Base-by-base conservation (phyloP, 2,113 vertebrate species). In the Otocyon megalotis region DNA sequence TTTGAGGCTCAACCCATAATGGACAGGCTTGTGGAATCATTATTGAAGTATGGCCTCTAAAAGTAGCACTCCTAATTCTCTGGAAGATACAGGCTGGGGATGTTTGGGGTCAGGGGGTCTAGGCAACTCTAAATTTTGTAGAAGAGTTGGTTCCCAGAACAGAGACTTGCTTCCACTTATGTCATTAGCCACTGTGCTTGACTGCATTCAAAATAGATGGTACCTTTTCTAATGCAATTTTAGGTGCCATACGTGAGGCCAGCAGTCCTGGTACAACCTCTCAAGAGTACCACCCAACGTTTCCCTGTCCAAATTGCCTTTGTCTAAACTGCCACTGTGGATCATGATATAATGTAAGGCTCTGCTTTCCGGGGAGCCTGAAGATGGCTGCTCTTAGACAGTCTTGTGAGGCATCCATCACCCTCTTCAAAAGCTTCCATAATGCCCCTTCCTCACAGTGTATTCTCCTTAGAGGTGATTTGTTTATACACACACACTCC, bases 311-410 rank as follows among this genome's bases (percentile, higher is more conserved):
- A 43, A 43, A 43, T 43, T 77, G 9, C 32, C 8, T 89, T 53
- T 77, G 19, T 62, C 22, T 30, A 90, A 35, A 80, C 5, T 9
- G n/a, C 9, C 28, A 43, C 5, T 32, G 1, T 11, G 50, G 32
- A n/a, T 43, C 7, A 10, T 22, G 10, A 6, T 19, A 19, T 0
- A 65, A 8, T 19, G 12, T 0, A 65, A 10, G 1, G 1, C 26
- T 37, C 4, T n/a, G 12, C 8, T 88, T 14, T n/a, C 43, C 20
- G 35, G 3, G 58, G 15, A 9, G 20, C 14, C 50, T 76, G 35
- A 56, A 76, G 17, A 63, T 62, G 22, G 28, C 19, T 91, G 48
- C 26, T 58, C 65, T n/a, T 10, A 2, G 17, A 35, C 12, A 76
- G 8, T 8, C 65, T 60, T 16, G 1, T 74, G 35, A 83, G 28